Conservation (phyloP, 1,140 invertebrate species). For the Habropoda laboriosa region DNA sequence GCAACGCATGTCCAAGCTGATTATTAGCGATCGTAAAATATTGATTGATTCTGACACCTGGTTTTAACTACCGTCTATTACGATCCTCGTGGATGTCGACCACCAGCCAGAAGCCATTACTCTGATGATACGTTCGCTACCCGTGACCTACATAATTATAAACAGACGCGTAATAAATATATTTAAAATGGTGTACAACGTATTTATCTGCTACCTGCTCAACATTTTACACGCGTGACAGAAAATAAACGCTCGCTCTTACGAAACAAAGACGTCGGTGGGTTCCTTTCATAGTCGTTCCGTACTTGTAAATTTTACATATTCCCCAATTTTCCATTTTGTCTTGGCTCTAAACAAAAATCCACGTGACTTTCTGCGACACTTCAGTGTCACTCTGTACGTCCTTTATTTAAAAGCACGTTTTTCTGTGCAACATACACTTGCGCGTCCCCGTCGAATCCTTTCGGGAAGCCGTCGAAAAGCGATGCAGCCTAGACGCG, state of each 20-base stretch:
- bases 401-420: too few relatives aligned
- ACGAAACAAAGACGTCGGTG: background rate
- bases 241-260: too few relatives aligned
- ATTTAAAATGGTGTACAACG: background rate
- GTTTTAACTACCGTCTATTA: constrained; percentile 67
- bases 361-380: too few relatives aligned
- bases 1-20: constrained; percentile 48
- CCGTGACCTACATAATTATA: constrained; percentile 28
- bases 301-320: too few relatives aligned
- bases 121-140: constrained; percentile 32
- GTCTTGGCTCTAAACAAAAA: too few relatives aligned
- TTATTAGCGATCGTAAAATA: constrained; percentile 72
- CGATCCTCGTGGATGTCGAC: constrained; percentile 6
- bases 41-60: constrained; percentile 69
- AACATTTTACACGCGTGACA: background rate
- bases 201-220: background rate
- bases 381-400: too few relatives aligned
- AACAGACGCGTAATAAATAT: constrained; percentile 29
- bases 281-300: too few relatives aligned
- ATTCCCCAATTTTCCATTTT: too few relatives aligned
- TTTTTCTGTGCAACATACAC: too few relatives aligned
- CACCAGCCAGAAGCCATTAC: constrained; percentile 36
- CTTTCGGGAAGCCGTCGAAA: too few relatives aligned
- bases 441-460: too few relatives aligned
- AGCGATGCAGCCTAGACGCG: too few relatives aligned